Evolutionary conservation across 37 sponge, comb jelly and placozoan species (phyloP).

Genomic region (Beroe forskalii): DNA sequence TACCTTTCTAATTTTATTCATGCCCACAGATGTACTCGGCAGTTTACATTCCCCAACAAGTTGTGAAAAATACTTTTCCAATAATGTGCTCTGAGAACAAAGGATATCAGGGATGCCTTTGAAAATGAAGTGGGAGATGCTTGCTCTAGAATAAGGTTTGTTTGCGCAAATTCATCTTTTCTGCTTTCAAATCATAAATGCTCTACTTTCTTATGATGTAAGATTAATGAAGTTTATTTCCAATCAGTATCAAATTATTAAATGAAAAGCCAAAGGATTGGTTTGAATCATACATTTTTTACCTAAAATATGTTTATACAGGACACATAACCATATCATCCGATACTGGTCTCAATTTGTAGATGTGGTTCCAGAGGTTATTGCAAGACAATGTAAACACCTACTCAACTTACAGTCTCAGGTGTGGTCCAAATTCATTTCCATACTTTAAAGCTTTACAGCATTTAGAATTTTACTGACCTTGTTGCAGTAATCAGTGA

Average conservation of each 20-base stretch:
- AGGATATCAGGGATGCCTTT: slow-evolving; percentile 71
- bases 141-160: slow-evolving; percentile 68
- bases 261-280: no score
- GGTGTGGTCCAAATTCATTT: no score
- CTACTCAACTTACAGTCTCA: slow-evolving; percentile 53
- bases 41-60: slow-evolving; percentile 70
- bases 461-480: no score
- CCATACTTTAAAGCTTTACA: no score
- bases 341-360: slow-evolving; percentile 86
- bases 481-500: no score
- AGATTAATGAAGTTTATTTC: no score
- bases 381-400: slow-evolving; percentile 66
- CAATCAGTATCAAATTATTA: no score
- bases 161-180: not conserved
- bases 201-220: no score
- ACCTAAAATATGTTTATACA: not conserved
- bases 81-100: slow-evolving; percentile 73
- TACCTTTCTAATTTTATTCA: no score
- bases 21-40: slow-evolving; percentile 68
- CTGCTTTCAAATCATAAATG: no score
- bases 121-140: slow-evolving; percentile 85
- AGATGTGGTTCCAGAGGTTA: slow-evolving; percentile 70
- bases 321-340: slow-evolving; percentile 75
- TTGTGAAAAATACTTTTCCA: slow-evolving; percentile 80
- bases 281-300: no score